Evolutionary conservation across 2,113 vertebrate genomes (phyloP), one percentile per base, ranked within the genome.

Genomic region (Carassius carassius): DNA sequence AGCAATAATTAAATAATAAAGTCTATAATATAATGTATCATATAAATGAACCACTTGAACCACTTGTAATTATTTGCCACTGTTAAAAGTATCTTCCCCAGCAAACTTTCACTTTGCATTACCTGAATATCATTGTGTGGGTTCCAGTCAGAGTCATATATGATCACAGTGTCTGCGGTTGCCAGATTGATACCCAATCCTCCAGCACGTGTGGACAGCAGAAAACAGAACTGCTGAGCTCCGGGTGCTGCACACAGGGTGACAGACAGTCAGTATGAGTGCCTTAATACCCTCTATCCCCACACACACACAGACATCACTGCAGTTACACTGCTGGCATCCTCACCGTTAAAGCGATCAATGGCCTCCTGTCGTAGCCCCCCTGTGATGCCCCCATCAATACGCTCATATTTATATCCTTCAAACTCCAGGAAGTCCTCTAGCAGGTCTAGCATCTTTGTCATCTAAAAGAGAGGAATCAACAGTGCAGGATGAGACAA

Each of bases 71-170:
- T 51, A 51, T 51, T 16, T 5, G 14, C 5, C 49, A 51, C 49
- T 0, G 13, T 51, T 51, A 1, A 32, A 16, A 49, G 17, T 3
- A 70, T 5, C 73, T 49, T 47, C 0, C 13, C 44, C 41, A 47
- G 23, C 12, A 51, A 29, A 29, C 29, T 29, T 29, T 29, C 29
- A 29, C 14, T 76, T 6, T 63, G 54, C 86, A 72, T 82, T 58
- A 99, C 98, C 94, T 99, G 98, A 87, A 99, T 99, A 92, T 99
- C 98, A 44, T 99, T 99, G 95, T 99, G 98, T 4, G 98, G 98
- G 87, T 99, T 99, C 98, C 98, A 99, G 95, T 99, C 98, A 0
- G 98, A 99, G 92, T 99, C 98, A 1, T 99, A 99, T 90, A 99
- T 99, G 92, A 99, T 94, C 89, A 99, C 98, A 0, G 98, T 99